Percentiles rank a stretch among this genome's conserved stretches.
These are phyloP conservation scores for Copidosoma floridanum DNA, from an alignment of 1,140 invertebrate genomes.

Conservation along the genomic window DNA sequence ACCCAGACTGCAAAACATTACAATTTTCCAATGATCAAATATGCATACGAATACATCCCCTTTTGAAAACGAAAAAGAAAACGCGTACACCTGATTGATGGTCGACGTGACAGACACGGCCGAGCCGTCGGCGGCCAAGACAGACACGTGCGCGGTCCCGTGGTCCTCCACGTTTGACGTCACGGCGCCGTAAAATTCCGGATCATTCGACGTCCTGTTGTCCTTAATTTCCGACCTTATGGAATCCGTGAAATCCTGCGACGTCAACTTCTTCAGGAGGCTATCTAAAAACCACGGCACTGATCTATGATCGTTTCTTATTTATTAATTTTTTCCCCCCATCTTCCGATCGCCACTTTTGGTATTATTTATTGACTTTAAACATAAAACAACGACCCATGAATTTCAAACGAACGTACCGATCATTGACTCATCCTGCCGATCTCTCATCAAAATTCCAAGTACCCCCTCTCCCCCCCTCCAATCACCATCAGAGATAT, in stretches of 20 bases:
- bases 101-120: conserved; percentile 88
- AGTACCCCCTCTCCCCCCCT: no score
- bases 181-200: conserved; percentile 69
- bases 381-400: no score
- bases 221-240: conserved; percentile 69
- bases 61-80: conserved; percentile 13
- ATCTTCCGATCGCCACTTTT: no score
- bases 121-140: conserved; percentile 80
- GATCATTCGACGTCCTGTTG: conserved; percentile 66
- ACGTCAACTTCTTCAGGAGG: conserved; percentile 63
- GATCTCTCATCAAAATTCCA: no score
- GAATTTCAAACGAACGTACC: no score
- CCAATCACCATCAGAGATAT: no score
- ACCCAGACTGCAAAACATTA: conserved; percentile 69
- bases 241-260: conserved; percentile 61
- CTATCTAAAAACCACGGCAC: conserved; percentile 62
- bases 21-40: background rate
- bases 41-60: no score
- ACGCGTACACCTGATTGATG: conserved; percentile 80
- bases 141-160: conserved; percentile 84
- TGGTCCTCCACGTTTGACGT: conserved; percentile 61
- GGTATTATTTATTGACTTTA: no score
- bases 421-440: no score
- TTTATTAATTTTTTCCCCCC: no score
- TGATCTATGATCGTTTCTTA: no score